Base-by-base conservation (phyloP, 2,888 invertebrate species). In the Choreutis nemorana region DNA sequence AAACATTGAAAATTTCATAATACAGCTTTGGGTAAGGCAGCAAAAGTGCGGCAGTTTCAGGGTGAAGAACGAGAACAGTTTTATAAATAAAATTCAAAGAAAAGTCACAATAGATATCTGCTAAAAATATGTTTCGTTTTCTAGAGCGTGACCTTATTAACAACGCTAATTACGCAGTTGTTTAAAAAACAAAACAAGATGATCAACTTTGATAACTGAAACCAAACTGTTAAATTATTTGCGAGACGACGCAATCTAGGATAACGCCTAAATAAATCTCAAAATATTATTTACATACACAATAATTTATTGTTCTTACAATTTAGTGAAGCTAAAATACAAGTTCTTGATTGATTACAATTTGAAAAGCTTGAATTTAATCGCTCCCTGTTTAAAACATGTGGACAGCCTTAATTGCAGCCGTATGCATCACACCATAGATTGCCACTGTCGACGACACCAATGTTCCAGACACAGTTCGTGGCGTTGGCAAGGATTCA, bases 301-400 rank as follows among this genome's bases (percentile, higher is more conserved):
- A 78, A 78, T 78, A 78, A 78, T 78, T 78, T 78, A 78, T 78
- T 78, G 75, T 75, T 66, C 75, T 78, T 78, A 78, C 71, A 77
- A 77, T 75, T 77, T 77, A 78, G 66, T 70, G 77, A 78, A 75
- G 77, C 77, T 77, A 78, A 68, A 72, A 70, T 73, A 77, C 73
- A 75, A 66, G 66, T 68, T 71, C 64, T 71, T 63, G 64, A 62
- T 70, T 65, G 73, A 72, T 73, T 75, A 77, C 73, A 78, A 71
- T 71, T 59, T 55, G 52, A 71, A 68, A 75, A 73, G 73, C 73
- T 68, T 56, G 64, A 63, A 66, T 62, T 62, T 55, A 62, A 56
- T 64, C 59, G 13, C 64, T 64, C 71, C 63, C 59, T 61, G 66
- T 70, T 62, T 62, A 10, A n/a, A n/a, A n/a, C n/a, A n/a, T n/a